These are phyloP conservation scores for Dicrostonyx torquatus DNA, from an alignment of 2,797 vertebrate genomes.

Conservation along the genomic window DNA sequence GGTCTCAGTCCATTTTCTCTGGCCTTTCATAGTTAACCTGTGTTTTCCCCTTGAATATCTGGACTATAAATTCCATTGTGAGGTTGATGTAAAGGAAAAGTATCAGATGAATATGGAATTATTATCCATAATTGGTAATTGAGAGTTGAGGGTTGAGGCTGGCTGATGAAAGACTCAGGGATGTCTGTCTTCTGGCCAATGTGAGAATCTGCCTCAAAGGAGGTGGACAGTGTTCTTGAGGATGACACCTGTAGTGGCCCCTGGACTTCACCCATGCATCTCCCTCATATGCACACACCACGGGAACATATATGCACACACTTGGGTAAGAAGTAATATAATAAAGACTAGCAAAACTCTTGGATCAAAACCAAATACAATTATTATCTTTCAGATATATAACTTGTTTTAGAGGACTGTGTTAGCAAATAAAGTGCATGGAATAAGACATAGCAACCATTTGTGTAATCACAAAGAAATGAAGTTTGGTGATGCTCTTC, in stretches of 20 bases:
- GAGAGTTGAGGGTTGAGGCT: neutral
- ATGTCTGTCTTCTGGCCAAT: neutral
- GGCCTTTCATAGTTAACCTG: conserved; percentile 19
- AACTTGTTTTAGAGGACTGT: conserved; percentile 1
- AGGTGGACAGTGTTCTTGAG: neutral
- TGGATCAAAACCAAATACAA: neutral
- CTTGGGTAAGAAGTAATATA: neutral
- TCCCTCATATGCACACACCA: neutral
- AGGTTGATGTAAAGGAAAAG: conserved; percentile 36
- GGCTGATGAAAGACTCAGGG: neutral
- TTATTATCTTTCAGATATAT: conserved; percentile 41
- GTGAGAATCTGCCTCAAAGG: neutral
- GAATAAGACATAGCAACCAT: neutral
- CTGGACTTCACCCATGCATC: neutral
- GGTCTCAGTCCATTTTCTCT: neutral
- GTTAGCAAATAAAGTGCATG: conserved; percentile 18
- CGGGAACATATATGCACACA: neutral
- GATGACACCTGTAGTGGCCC: neutral
- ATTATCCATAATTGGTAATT: neutral
- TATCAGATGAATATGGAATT: neutral
- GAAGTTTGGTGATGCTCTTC: neutral
- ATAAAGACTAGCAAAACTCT: neutral
- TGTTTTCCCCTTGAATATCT: conserved; percentile 53
- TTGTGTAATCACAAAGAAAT: neutral
- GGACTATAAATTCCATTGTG: conserved; percentile 50